Conservation (phyloP, 2,113 vertebrate species). For the Callipepla squamata region DNA sequence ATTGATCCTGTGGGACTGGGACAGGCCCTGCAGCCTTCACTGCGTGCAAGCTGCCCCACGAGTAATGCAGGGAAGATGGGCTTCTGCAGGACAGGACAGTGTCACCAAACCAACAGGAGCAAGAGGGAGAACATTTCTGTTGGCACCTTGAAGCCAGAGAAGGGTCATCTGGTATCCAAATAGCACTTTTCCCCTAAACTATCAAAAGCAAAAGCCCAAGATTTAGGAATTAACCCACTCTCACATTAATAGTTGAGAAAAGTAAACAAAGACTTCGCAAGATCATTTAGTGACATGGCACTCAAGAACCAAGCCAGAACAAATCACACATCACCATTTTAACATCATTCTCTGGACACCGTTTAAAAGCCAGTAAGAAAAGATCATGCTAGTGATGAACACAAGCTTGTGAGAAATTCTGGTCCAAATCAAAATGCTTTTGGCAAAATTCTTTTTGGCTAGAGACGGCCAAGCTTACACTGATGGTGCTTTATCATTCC, state of each 20-base stretch:
- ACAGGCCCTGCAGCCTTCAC: background rate
- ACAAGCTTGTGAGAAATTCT: background rate
- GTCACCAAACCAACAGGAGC: background rate
- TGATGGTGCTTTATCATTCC: background rate
- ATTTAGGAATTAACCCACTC: background rate
- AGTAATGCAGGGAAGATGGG: background rate
- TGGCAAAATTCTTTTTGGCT: background rate
- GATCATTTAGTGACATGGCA: accelerated
- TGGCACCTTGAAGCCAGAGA: background rate
- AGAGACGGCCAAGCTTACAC: background rate
- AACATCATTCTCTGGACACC: background rate
- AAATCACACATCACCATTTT: background rate
- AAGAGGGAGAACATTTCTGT: background rate
- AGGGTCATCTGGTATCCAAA: background rate
- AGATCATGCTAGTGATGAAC: background rate
- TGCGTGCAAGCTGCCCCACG: background rate
- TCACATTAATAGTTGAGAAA: background rate
- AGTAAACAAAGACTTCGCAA: background rate
- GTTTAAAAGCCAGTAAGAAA: background rate
- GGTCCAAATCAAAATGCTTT: background rate
- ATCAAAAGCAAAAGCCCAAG: background rate
- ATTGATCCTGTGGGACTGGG: background rate
- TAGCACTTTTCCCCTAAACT: too few species aligned
- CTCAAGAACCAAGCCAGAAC: background rate
- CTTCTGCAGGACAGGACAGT: accelerated